Conservation (phyloP, 2,888 invertebrate genomes). For the Philhelius pedissequus region DNA sequence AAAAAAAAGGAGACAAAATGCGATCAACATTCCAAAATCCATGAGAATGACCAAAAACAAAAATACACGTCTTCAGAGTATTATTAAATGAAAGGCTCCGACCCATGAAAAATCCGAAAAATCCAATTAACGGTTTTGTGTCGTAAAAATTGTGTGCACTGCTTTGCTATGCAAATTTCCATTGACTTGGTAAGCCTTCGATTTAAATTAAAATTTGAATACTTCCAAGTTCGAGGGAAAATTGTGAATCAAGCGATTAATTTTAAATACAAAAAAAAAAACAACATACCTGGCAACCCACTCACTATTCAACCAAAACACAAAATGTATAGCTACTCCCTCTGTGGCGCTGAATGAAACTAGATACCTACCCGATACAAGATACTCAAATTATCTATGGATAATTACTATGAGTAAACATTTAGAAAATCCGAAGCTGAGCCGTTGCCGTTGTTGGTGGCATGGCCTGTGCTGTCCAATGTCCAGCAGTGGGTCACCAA, state of each 20-base stretch:
- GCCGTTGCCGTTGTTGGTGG: slow-evolving; percentile 2
- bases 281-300: slow-evolving; percentile 10
- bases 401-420: slow-evolving; percentile 48
- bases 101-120: slow-evolving; percentile 24
- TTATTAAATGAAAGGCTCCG: neutral
- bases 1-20: slow-evolving; percentile 16
- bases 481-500: slow-evolving; percentile 46
- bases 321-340: slow-evolving; percentile 18
- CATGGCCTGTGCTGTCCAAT: slow-evolving; percentile 15
- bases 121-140: slow-evolving; percentile 21
- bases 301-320: slow-evolving; percentile 1
- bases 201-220: slow-evolving; percentile 7
- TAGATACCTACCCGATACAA: slow-evolving; percentile 1
- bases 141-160: neutral
- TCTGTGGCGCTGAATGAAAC: neutral
- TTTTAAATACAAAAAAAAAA: neutral
- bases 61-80: neutral
- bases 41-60: slow-evolving; percentile 42
- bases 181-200: neutral
- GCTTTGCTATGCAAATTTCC: slow-evolving; percentile 23
- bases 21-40: slow-evolving; percentile 39
- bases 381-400: slow-evolving; percentile 44
- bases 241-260: neutral
- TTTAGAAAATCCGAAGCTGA: slow-evolving; percentile 35
- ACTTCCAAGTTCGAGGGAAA: slow-evolving; percentile 50